A percentile compares a stretch with the other conserved stretches of the same genome.
phyloP scores from a whole-genome alignment of 2,113 vertebrate species.

The Girardinichthys multiradiatus region DNA sequence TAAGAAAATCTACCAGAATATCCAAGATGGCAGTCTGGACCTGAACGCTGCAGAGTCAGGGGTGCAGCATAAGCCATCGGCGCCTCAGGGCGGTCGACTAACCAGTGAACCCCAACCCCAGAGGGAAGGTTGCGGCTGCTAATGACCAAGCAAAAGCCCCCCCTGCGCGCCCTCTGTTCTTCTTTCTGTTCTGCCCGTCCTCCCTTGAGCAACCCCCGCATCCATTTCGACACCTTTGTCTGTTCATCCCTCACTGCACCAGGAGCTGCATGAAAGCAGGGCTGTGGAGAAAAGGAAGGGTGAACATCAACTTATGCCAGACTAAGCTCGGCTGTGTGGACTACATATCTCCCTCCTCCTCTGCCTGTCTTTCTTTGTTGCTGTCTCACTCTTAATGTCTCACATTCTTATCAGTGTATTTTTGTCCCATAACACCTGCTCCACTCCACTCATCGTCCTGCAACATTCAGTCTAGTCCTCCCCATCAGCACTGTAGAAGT shows the following conservation, averaged over 20 bases:
- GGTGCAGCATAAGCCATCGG: conserved; percentile 98
- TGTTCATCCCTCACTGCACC: conserved; percentile 46
- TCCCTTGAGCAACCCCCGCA: conserved; percentile 19
- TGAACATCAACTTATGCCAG: conserved; percentile 45
- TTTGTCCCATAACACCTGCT: conserved; percentile 21
- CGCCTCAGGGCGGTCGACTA: conserved; percentile 94
- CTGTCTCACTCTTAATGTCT: conserved; percentile 33
- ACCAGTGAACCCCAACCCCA: conserved; percentile 97
- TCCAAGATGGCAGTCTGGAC: conserved; percentile 98
- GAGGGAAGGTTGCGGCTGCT: conserved; percentile 99
- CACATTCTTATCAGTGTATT: conserved; percentile 47
- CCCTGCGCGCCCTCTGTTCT: conserved; percentile 16
- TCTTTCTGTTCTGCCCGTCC: conserved; percentile 30
- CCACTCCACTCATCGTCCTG: not conserved
- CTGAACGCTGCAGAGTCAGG: conserved; percentile 98
- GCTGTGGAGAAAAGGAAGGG: conserved; percentile 39
- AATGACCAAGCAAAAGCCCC: conserved; percentile 83
- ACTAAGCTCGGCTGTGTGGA: conserved; percentile 74
- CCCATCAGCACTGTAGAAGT: conserved; percentile 39
- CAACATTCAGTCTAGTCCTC: conserved; percentile 41
- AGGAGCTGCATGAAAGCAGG: conserved; percentile 47
- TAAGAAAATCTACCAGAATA: conserved; percentile 99
- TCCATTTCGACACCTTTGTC: conserved; percentile 41
- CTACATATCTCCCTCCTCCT: conserved; percentile 79
- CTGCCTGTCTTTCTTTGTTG: conserved; percentile 18